Evolutionary conservation across 2,888 invertebrate species (phyloP), one percentile per base, ranked within the genome.

Genomic region (Eupithecia subumbrata): DNA sequence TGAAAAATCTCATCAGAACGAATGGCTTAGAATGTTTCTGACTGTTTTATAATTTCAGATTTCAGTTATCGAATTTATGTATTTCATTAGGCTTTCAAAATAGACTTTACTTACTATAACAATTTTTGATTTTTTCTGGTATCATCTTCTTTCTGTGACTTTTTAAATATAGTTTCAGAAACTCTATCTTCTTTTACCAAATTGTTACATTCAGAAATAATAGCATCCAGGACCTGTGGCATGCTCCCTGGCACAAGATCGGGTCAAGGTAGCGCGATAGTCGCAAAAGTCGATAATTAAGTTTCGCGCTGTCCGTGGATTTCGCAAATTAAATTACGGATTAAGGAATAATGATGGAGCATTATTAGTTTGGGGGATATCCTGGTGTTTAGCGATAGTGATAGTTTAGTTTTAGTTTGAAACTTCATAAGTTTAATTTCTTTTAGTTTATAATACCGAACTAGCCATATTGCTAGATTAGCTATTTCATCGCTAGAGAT

Each of bases 191-290:
- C n/a, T n/a, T 45, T 48, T n/a, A 48, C 48, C 48, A 22, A 56
- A 63, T 30, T 30, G 25, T 12, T 7, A 14, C 14, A 1, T 30
- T 63, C 5, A 63, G 3, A 30, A 3, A 64, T 56, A 74, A 66
- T n/a, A 8, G 60, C 72, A 70, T 74, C 77, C 72, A 77, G 45
- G 22, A 48, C 52, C n/a, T 43, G 45, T 48, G 45, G 56, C n/a
- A 40, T 30, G 43, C 25, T 71, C 71, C 68, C 0, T 43, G 77
- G 22, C 18, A 18, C 66, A 69, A 79, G 76, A 77, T 78, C 73
- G 72, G 81, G 79, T 79, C 79, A 82, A 82, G 81, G 81, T 80
- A 79, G 73, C 75, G 71, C 77, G 78, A 78, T 79, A 80, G 77
- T 78, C 78, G 63, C 76, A 63, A 79, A 75, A 79, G 78, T 79